Evolutionary conservation across 1,140 invertebrate genomes (phyloP), one percentile per base, ranked within the genome.

Genomic region (Papilio polytes): DNA sequence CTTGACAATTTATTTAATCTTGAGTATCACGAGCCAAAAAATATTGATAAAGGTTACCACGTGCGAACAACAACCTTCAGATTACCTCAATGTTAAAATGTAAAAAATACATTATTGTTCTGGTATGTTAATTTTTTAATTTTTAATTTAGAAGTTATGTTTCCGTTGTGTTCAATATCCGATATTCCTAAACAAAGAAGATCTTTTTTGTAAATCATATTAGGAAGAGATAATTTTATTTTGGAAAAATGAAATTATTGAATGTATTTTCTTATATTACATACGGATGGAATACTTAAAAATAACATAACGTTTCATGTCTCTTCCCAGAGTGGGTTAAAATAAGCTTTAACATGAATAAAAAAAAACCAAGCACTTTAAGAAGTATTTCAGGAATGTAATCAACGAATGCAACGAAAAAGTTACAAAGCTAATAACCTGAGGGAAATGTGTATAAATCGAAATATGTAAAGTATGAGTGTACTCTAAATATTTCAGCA

Each of bases 1-100:
- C 22, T 63, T 63, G 22, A 63, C 20, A 63, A 63, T 63, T 63
- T 63, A 31, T 63, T 63, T 63, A 9, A 63, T 63, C 59, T 63
- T 63, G 59, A 26, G 9, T 63, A 70, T 70, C 26, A 18, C 22
- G 63, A 31, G 22, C 26, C 63, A 70, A 70, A 70, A 70, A 63
- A 63, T 3, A 12, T 15, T 31, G 63, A 70, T 31, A 31, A 70
- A 70, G 63, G 63, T 70, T 70, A 31, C 22, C 63, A 22, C 59
- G 59, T 70, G 26, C 63, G 63, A 70, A 31, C 48, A 56, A 26
- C 4, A 66, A 31, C 26, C 63, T 70, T 70, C 63, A 15, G 22
- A 36, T 70, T 36, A 15, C 13, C n/a, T 70, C 63, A 70, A 15
- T 70, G 22, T 18, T 15, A 26, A 15, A 18, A 31, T 31, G 12